These are phyloP conservation scores for Spodoptera frugiperda DNA, from an alignment of 1,140 invertebrate genomes.

Conservation along the genomic window DNA sequence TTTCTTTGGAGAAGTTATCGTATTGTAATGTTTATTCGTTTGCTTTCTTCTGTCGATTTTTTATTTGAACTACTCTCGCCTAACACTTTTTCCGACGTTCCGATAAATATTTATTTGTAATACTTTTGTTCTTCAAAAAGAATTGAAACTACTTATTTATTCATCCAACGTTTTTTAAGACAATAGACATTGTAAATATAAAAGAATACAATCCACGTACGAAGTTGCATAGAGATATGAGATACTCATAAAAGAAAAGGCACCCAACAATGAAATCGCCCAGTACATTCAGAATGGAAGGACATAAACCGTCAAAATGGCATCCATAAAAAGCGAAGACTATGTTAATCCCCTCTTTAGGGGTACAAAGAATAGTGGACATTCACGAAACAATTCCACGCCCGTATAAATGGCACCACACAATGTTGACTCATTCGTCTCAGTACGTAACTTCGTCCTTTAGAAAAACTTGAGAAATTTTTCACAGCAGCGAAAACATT, in stretches of 20 bases:
- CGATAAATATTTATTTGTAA: too few species aligned
- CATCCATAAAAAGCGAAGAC: slow-evolving; percentile 3
- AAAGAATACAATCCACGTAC: too few species aligned
- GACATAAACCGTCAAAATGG: slow-evolving; percentile 1
- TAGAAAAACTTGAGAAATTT: slow-evolving; percentile 24
- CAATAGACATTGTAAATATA: too few species aligned
- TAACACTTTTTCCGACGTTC: too few species aligned
- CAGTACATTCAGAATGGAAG: not conserved
- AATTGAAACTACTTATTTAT: too few species aligned
- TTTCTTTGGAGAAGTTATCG: too few species aligned
- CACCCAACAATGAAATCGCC: not conserved
- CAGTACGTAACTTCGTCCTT: slow-evolving; percentile 31
- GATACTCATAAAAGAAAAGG: not conserved
- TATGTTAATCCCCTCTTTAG: slow-evolving; percentile 11
- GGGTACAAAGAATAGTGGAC: slow-evolving; percentile 15
- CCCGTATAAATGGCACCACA: not conserved
- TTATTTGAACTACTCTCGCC: too few species aligned
- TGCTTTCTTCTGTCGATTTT: too few species aligned
- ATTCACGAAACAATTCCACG: slow-evolving; percentile 7
- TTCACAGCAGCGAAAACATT: slow-evolving; percentile 21
- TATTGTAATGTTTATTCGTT: too few species aligned
- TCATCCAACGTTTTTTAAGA: too few species aligned
- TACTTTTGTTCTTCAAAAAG: too few species aligned
- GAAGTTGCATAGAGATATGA: not conserved
- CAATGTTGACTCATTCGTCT: slow-evolving; percentile 37